These are phyloP conservation scores for Prunella fulvescens DNA, from an alignment of 2,113 vertebrate species.

Conservation along the genomic window DNA sequence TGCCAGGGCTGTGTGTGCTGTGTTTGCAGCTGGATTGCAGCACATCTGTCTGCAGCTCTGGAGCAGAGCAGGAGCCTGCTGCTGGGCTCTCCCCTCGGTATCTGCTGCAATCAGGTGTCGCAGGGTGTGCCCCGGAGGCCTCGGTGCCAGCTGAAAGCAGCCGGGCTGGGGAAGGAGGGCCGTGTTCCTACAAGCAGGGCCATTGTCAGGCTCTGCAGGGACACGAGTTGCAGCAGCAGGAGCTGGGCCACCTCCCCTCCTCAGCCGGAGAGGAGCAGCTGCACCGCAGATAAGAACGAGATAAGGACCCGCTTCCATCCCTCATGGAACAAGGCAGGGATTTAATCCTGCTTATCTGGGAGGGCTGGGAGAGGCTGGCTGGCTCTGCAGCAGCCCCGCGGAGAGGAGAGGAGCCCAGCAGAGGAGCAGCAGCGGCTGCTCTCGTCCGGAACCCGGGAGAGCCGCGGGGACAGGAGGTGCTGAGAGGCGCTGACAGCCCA, in stretches of 20 bases:
- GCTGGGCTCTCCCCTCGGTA: neutral
- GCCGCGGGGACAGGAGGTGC: neutral
- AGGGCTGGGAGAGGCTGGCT: neutral
- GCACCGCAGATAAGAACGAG: neutral
- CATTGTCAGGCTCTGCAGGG: conserved; percentile 13
- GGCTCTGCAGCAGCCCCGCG: neutral
- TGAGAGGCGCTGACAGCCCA: too few relatives aligned
- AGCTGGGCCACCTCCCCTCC: neutral
- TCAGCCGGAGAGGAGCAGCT: neutral
- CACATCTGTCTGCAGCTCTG: neutral
- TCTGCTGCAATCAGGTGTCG: neutral
- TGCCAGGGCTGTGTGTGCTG: rapidly evolving
- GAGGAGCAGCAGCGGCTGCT: neutral
- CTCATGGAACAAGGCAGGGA: neutral
- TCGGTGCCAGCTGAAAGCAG: neutral
- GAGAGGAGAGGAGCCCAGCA: neutral
- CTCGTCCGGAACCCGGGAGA: neutral
- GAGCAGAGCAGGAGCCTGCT: neutral
- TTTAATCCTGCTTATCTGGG: conserved; percentile 32
- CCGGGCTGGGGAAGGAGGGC: neutral
- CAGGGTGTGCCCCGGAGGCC: neutral
- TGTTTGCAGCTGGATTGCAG: neutral
- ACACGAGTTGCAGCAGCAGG: neutral
- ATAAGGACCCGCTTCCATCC: neutral
- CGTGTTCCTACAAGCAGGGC: neutral